Evolutionary conservation across 2,113 vertebrate species (phyloP).

Genomic region (Hoplias malabaricus): DNA sequence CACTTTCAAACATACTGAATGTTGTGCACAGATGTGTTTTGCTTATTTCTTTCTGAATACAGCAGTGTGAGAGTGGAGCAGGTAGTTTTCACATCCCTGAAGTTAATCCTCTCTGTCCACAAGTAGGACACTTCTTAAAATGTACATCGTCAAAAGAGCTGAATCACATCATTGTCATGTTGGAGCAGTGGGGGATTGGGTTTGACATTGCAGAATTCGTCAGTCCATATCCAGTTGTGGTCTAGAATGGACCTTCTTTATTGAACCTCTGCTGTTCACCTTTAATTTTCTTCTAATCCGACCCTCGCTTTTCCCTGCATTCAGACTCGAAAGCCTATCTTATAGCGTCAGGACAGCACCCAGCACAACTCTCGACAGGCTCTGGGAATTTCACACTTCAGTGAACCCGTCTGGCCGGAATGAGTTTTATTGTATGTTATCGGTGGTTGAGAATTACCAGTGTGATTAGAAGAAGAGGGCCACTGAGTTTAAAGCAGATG

Average conservation of each 20-base stretch:
- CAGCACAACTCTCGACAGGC: background rate
- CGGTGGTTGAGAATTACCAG: background rate
- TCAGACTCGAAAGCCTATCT: background rate
- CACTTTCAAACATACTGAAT: no score
- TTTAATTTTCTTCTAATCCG: constrained; percentile 13
- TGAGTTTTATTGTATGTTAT: background rate
- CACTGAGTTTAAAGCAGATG: background rate
- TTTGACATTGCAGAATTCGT: constrained; percentile 15
- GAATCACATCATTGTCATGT: constrained; percentile 2
- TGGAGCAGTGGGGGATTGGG: background rate
- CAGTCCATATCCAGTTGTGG: background rate
- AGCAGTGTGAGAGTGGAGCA: background rate
- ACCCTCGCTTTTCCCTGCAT: background rate
- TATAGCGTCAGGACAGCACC: background rate
- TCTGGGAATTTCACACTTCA: constrained; percentile 26
- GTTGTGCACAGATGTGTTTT: no score
- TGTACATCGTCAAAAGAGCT: background rate
- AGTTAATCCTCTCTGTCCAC: background rate
- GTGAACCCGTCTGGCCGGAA: constrained; percentile 4
- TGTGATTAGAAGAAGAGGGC: background rate
- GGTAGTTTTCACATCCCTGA: background rate
- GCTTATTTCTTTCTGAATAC: background rate
- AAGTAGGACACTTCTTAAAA: constrained; percentile 8
- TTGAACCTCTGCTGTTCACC: constrained; percentile 11
- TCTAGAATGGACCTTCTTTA: background rate